phyloP scores from a whole-genome alignment of 2,888 invertebrate genomes.

The Neria commutata region DNA sequence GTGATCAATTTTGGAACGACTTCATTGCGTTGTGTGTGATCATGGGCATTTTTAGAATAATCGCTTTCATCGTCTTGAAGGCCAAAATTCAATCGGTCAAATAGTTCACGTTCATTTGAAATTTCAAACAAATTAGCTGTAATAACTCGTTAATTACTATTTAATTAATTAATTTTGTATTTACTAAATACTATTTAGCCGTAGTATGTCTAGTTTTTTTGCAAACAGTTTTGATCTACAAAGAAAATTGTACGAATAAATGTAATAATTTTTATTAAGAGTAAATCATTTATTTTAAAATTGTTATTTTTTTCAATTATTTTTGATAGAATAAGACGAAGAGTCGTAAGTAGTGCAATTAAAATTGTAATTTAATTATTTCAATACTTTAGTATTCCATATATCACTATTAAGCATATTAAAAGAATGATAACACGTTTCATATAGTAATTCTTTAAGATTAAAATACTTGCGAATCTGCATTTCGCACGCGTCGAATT shows the following conservation, averaged over 20 bases:
- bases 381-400: fast-evolving
- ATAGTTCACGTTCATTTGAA: slow-evolving; percentile 34
- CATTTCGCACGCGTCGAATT: no score
- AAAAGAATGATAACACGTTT: neutral
- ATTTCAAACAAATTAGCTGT: slow-evolving; percentile 5
- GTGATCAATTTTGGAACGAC: slow-evolving; percentile 85
- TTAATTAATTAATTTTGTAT: no score
- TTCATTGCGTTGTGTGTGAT: slow-evolving; percentile 74
- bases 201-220: slow-evolving; percentile 50
- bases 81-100: slow-evolving; percentile 71
- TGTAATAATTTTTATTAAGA: slow-evolving; percentile 41
- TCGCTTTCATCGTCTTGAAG: slow-evolving; percentile 76
- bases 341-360: no score
- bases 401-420: neutral
- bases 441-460: no score
- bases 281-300: slow-evolving; percentile 23
- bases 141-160: neutral
- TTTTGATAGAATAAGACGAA: no score
- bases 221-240: slow-evolving; percentile 48
- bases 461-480: no score
- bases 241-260: slow-evolving; percentile 37
- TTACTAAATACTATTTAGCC: slow-evolving; percentile 29
- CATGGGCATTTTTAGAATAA: slow-evolving; percentile 69
- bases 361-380: no score
- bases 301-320: no score